These are phyloP conservation scores for Petromus typicus DNA, from an alignment of 2,113 vertebrate species.

Conservation along the genomic window DNA sequence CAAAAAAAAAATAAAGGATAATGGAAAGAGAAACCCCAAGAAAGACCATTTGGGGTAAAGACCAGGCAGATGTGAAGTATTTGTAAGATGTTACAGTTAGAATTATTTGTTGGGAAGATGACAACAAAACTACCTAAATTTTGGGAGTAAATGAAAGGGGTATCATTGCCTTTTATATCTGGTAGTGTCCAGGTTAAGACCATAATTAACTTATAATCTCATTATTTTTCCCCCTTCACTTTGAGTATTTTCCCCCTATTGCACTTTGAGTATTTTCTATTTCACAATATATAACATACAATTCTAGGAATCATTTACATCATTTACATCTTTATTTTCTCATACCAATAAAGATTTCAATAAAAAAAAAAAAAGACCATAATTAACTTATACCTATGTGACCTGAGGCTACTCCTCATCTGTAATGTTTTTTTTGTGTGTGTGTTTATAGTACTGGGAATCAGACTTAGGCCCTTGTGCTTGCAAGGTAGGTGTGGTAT, in stretches of 20 bases:
- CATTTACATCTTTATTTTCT: too few relatives aligned
- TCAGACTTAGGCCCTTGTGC: too few relatives aligned
- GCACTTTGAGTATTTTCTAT: too few relatives aligned
- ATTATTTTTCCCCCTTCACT: too few relatives aligned
- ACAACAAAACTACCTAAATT: not conserved
- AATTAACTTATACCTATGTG: not conserved
- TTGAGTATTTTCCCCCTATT: too few relatives aligned
- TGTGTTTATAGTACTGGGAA: too few relatives aligned
- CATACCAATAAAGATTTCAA: too few relatives aligned
- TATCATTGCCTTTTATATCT: not conserved
- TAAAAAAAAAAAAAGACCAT: too few relatives aligned
- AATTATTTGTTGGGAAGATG: not conserved
- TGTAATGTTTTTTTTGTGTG: not conserved
- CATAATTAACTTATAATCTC: not conserved
- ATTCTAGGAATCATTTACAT: too few relatives aligned
- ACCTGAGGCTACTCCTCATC: not conserved
- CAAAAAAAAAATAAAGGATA: constrained; percentile 25
- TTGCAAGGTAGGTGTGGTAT: too few relatives aligned
- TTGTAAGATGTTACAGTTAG: not conserved
- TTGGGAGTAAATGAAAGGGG: not conserved
- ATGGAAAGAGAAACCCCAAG: constrained; percentile 45
- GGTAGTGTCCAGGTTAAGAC: not conserved
- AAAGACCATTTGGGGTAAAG: constrained; percentile 58
- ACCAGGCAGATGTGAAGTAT: not conserved
- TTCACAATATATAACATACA: too few relatives aligned